Conservation (phyloP, 2,888 invertebrate genomes). For the Epiperipatus broadwayi region DNA sequence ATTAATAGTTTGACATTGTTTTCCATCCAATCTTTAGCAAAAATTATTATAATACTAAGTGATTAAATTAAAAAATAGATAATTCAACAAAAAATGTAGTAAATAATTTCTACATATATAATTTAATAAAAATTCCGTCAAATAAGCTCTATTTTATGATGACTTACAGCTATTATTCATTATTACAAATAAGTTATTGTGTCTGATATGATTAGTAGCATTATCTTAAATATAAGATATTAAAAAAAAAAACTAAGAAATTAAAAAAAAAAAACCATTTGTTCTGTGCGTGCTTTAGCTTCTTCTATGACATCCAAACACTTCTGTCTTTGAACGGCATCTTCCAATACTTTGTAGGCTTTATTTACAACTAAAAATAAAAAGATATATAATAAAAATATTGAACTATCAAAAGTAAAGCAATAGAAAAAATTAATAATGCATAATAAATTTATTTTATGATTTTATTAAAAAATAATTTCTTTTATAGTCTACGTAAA, state of each 20-base stretch:
- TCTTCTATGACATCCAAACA: conserved; percentile 93
- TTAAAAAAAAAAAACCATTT: conserved; percentile 45
- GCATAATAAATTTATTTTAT: too few relatives aligned
- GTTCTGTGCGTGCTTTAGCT: conserved; percentile 78
- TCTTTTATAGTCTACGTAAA: too few relatives aligned
- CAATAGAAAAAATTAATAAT: background rate
- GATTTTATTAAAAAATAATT: too few relatives aligned
- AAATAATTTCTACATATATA: too few relatives aligned
- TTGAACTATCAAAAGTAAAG: conserved; percentile 6
- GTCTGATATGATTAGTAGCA: background rate
- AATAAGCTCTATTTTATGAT: too few relatives aligned
- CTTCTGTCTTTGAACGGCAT: conserved; percentile 74
- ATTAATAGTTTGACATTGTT: too few relatives aligned
- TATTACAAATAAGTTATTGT: background rate
- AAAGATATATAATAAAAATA: conserved; percentile 11
- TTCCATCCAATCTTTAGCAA: too few relatives aligned
- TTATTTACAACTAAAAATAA: conserved; percentile 53
- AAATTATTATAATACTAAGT: too few relatives aligned
- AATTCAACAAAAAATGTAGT: too few relatives aligned
- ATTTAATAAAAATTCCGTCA: too few relatives aligned
- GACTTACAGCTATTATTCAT: background rate
- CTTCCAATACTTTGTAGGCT: conserved; percentile 86
- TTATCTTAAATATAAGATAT: background rate
- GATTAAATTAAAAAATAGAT: too few relatives aligned
- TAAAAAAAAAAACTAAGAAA: conserved; percentile 20